Percentiles rank a stretch among this genome's conserved stretches.
phyloP scores from a whole-genome alignment of 35 echinoderm and acorn worm genomes.

The Stichopus chloronotus region DNA sequence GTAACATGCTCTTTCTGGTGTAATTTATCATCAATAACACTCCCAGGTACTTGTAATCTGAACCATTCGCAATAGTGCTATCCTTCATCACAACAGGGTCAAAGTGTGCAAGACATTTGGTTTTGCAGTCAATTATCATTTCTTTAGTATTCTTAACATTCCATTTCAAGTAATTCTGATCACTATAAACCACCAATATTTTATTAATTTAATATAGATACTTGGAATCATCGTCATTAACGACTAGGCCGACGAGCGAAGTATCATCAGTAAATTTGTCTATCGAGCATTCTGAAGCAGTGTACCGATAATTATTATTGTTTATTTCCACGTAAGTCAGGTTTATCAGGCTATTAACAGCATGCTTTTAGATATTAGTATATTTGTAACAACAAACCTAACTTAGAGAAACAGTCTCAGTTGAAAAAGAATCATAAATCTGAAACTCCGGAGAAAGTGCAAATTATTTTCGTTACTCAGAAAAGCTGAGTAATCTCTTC shows the following conservation, averaged over 20 bases:
- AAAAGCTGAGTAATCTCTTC: too few relatives aligned
- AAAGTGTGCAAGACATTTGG: neutral
- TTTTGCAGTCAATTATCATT: constrained; percentile 18
- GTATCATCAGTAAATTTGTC: constrained; percentile 1
- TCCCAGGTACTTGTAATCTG: constrained; percentile 7
- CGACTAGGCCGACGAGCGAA: neutral
- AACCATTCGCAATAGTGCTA: neutral
- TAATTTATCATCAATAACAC: neutral
- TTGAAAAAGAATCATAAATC: too few relatives aligned
- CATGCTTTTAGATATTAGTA: too few relatives aligned
- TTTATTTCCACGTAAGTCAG: too few relatives aligned
- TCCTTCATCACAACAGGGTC: neutral
- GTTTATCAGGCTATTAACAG: too few relatives aligned
- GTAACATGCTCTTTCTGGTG: neutral
- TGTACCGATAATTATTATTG: too few relatives aligned
- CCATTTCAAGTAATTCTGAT: constrained; percentile 19
- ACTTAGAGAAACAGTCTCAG: too few relatives aligned
- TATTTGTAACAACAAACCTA: too few relatives aligned
- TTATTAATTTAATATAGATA: constrained; percentile 6
- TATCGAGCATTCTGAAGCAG: neutral
- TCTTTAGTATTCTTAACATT: neutral
- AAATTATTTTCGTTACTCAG: too few relatives aligned
- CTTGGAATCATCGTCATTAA: constrained; percentile 31
- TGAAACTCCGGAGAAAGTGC: too few relatives aligned
- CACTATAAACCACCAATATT: constrained; percentile 11